Base-by-base conservation (phyloP, 2,113 vertebrate species). In the Acanthisitta chloris region DNA sequence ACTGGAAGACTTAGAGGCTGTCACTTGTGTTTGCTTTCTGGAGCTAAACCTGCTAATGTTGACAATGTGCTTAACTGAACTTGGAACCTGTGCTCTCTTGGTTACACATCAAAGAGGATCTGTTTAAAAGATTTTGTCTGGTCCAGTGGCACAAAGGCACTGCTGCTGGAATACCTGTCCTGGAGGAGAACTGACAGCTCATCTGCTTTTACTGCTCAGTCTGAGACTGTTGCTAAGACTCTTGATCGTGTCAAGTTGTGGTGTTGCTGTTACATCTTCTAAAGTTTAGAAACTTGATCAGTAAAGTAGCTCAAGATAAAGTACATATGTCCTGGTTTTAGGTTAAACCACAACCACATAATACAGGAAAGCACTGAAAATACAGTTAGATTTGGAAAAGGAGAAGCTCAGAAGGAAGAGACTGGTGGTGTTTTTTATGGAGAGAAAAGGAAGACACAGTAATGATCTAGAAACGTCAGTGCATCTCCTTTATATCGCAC, bases 11-110 rank as follows among this genome's bases (percentile, higher is more conserved):
- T 94, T 94, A 31, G 3, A 65, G 43, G n/a, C 72, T 90, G 71
- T 88, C 90, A 52, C 67, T 86, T 89, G 51, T 62, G 28, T 62
- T 95, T 91, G 58, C 59, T 80, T 89, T 78, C n/a, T 58, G 71
- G 42, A 81, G 59, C 54, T 91, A 66, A 83, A 91, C 38, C 57
- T 42, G 34, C 59, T 92, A 26, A 81, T 86, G 79, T 92, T 96
- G 80, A 40, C 76, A 84, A 14, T 6, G 7, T 51, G 46, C 81
- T 84, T 67, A 79, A 42, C 92, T 94, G 90, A 92, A 81, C 84
- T 52, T 40, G 48, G 87, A 92, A 36, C 54, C 62, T 73, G 21
- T 72, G n/a, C 34, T 83, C 51, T 83, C 17, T 23, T 86, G 88
- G 86, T 70, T 86, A 20, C 49, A 34, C 61, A 80, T 70, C 81